Conservation (phyloP, 2,797 vertebrate genomes). For the Pygocentrus nattereri region DNA sequence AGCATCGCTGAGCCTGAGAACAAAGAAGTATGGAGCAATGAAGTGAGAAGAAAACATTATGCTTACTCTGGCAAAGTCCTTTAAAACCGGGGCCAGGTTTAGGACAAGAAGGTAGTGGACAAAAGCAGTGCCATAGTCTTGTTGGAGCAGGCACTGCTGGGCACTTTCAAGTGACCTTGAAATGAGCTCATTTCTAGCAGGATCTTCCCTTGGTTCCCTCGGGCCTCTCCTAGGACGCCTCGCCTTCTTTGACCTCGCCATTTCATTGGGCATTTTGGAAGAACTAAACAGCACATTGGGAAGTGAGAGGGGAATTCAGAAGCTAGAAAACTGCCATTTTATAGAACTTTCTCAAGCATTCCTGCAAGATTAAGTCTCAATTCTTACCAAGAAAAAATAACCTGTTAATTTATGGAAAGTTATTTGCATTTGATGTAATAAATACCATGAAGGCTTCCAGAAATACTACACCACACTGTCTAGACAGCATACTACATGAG, state of each 20-base stretch:
- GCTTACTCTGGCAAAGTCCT: constrained; percentile 86
- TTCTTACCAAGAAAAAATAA: neutral
- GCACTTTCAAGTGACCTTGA: constrained; percentile 92
- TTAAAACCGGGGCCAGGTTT: constrained; percentile 91
- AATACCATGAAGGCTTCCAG: neutral
- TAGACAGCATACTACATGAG: neutral
- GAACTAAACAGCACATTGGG: neutral
- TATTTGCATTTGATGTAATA: neutral
- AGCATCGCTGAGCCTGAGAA: neutral
- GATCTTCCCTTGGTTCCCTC: constrained; percentile 75
- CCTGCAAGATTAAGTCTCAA: neutral
- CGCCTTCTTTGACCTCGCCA: constrained; percentile 70
- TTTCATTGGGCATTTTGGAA: constrained; percentile 82
- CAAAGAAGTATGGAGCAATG: neutral
- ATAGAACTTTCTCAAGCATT: too few relatives aligned
- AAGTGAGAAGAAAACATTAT: neutral
- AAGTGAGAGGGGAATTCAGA: too few relatives aligned
- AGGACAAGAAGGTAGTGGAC: constrained; percentile 95
- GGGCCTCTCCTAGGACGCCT: constrained; percentile 73
- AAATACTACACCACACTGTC: neutral
- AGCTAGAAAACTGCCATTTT: too few relatives aligned
- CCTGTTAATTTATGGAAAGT: neutral
- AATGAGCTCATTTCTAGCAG: constrained; percentile 86
- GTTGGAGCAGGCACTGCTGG: constrained; percentile 88
- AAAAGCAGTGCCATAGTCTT: constrained; percentile 94